phyloP scores from a whole-genome alignment of 1,140 invertebrate species.

The Diplogasteroides magnus region DNA sequence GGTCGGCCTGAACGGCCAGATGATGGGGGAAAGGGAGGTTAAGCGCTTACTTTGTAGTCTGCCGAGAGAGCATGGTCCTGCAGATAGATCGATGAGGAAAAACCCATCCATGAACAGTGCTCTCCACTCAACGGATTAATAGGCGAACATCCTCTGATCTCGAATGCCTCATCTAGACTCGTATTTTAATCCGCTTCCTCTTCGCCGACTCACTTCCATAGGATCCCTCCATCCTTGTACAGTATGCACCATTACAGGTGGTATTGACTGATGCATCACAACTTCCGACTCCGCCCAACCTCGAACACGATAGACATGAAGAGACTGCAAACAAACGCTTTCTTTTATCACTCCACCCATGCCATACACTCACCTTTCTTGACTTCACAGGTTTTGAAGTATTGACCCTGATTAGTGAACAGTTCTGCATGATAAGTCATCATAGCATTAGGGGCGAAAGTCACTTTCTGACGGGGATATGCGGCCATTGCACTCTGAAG shows the following conservation, averaged over 20 bases:
- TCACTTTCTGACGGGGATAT: background rate
- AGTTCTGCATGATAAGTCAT: background rate
- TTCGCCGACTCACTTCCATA: background rate
- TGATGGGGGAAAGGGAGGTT: background rate
- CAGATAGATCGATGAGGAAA: background rate
- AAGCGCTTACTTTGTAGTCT: background rate
- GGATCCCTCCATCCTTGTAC: conserved; percentile 2
- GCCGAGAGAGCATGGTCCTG: background rate
- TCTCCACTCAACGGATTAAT: background rate
- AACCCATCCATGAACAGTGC: background rate
- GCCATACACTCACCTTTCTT: background rate
- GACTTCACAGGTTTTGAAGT: background rate
- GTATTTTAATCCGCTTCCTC: background rate
- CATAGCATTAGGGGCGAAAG: background rate
- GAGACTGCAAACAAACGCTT: background rate
- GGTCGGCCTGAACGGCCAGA: background rate
- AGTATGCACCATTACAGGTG: conserved; percentile 7
- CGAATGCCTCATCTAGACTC: background rate
- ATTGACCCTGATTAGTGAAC: background rate
- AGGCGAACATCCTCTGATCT: background rate
- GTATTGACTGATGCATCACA: background rate
- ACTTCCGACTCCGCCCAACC: conserved; percentile 4
- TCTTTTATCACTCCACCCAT: background rate
- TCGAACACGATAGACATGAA: background rate
- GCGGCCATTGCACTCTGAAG: background rate